Conservation (phyloP, 2,888 invertebrate species). For the Parnassius orleans region DNA sequence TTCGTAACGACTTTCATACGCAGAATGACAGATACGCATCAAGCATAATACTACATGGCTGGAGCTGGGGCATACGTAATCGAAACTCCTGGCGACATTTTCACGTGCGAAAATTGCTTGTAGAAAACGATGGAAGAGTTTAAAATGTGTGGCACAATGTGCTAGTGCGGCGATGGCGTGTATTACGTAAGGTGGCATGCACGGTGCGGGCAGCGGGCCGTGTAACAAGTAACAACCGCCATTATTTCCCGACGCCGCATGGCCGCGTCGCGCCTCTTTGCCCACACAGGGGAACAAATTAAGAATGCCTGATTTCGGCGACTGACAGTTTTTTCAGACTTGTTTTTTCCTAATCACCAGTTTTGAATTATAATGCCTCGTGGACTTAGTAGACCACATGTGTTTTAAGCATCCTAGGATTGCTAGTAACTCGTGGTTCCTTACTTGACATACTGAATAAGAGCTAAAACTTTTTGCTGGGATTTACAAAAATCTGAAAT, state of each 20-base stretch:
- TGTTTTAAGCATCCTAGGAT: too few species aligned
- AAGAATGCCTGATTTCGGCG: neutral
- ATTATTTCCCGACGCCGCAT: conserved; percentile 47
- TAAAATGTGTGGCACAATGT: conserved; percentile 23
- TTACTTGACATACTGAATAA: too few species aligned
- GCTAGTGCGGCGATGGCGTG: conserved; percentile 36
- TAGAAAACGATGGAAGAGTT: conserved; percentile 11
- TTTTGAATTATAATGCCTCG: too few species aligned
- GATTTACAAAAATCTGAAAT: too few species aligned
- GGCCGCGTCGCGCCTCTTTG: conserved; percentile 30
- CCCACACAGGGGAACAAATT: conserved; percentile 25
- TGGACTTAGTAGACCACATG: too few species aligned
- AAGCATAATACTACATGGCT: neutral
- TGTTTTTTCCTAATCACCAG: too few species aligned
- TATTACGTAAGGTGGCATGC: conserved; percentile 59
- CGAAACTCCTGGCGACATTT: neutral
- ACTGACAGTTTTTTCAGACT: neutral
- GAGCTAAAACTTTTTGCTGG: too few species aligned
- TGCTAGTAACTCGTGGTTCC: too few species aligned
- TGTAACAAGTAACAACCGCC: conserved; percentile 56
- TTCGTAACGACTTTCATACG: conserved; percentile 9
- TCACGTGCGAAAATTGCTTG: neutral
- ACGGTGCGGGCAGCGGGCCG: conserved; percentile 54
- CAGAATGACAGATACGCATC: conserved; percentile 7
- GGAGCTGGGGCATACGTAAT: neutral